A percentile compares a stretch with the other conserved stretches of the same genome.
Evolutionary conservation across 2,797 vertebrate genomes (phyloP).

Genomic region (Thalassophryne amazonica): DNA sequence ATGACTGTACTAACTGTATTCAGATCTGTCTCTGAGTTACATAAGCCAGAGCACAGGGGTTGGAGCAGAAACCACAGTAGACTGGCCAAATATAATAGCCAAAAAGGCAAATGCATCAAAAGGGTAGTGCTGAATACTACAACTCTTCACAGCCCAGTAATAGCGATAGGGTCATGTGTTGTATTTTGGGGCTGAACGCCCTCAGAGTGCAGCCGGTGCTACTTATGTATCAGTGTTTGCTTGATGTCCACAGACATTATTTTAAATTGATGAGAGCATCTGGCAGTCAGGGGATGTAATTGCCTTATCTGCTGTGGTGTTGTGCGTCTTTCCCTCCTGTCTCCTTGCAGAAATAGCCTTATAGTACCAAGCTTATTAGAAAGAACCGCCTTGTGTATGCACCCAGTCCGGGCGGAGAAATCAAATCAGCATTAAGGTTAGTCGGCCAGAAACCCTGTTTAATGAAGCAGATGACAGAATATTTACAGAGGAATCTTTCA

Average conservation of each 20-base stretch:
- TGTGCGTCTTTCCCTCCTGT: constrained; percentile 49
- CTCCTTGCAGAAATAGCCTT: constrained; percentile 68
- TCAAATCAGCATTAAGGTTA: constrained; percentile 66
- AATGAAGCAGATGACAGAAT: too few species aligned
- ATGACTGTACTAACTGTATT: constrained; percentile 77
- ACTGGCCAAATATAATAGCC: constrained; percentile 82
- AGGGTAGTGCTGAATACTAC: constrained; percentile 63
- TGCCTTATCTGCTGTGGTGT: constrained; percentile 49
- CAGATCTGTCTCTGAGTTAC: constrained; percentile 71
- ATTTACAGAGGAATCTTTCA: too few species aligned
- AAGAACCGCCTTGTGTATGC: constrained; percentile 47
- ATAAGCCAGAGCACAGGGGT: constrained; percentile 62
- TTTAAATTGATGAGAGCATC: constrained; percentile 46
- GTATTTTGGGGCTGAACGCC: constrained; percentile 37
- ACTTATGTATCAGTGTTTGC: constrained; percentile 45
- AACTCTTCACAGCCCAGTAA: constrained; percentile 62
- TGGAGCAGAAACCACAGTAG: constrained; percentile 73
- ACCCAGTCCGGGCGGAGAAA: constrained; percentile 48
- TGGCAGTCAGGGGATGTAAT: constrained; percentile 51
- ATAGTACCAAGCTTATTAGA: constrained; percentile 66
- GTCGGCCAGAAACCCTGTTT: constrained; percentile 45
- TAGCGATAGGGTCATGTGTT: constrained; percentile 52
- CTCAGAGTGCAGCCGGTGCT: constrained; percentile 17
- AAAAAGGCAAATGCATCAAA: constrained; percentile 70
- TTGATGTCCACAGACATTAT: constrained; percentile 48